A percentile compares a stretch with the other conserved stretches of the same genome.
These are phyloP conservation scores for Eufriesea mexicana DNA, from an alignment of 1,140 invertebrate species.

Conservation along the genomic window DNA sequence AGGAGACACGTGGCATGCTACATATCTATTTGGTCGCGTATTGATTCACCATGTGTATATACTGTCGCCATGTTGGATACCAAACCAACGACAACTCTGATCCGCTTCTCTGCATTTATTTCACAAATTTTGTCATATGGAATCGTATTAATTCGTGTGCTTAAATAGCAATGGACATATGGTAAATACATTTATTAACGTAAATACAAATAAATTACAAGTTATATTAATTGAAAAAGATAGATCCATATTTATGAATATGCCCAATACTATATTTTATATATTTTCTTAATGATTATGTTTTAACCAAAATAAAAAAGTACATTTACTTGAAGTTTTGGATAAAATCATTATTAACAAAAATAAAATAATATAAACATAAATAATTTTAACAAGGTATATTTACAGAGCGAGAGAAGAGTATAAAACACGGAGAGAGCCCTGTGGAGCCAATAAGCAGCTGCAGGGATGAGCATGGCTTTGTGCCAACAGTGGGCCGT, in stretches of 20 bases:
- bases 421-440: conserved; percentile 81
- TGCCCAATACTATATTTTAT: neutral
- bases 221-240: neutral
- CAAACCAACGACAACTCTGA: conserved; percentile 57
- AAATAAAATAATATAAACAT: neutral
- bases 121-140: conserved; percentile 65
- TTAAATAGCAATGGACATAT: conserved; percentile 69
- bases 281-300: neutral
- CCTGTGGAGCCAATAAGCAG: conserved; percentile 84
- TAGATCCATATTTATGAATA: neutral
- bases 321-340: no score
- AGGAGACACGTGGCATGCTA: conserved; percentile 69
- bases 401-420: conserved; percentile 83
- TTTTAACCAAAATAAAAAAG: neutral
- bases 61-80: conserved; percentile 67
- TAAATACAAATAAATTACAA: neutral
- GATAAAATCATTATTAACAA: neutral
- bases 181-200: conserved; percentile 40
- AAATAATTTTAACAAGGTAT: neutral
- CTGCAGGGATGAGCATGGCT: conserved; percentile 85
- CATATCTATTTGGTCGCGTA: conserved; percentile 65
- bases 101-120: conserved; percentile 61
- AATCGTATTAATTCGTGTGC: conserved; percentile 62
- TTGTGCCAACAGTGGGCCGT: conserved; percentile 89
- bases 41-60: conserved; percentile 67